Evolutionary conservation across 2,113 vertebrate species (phyloP).

Genomic region (Syngnathus scovelli): DNA sequence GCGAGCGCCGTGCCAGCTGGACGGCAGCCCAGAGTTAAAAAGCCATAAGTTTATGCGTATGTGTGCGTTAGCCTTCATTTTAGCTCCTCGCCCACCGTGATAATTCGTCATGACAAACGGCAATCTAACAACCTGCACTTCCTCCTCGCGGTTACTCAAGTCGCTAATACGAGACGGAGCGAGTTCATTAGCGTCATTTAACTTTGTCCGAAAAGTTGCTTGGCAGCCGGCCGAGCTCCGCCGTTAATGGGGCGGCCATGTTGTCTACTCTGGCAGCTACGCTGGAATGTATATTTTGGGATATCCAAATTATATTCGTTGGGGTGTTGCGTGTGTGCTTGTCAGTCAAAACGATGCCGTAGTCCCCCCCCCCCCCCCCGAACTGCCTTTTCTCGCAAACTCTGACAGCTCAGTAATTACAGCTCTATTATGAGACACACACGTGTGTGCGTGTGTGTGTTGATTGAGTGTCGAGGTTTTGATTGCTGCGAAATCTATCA

Average conservation of each 20-base stretch:
- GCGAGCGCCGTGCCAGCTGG: conserved; percentile 32
- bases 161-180: conserved; percentile 47
- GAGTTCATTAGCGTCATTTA: conserved; percentile 59
- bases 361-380: conserved; percentile 26
- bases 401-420: conserved; percentile 63
- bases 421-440: conserved; percentile 44
- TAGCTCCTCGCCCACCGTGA: not conserved
- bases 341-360: conserved; percentile 35
- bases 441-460: conserved; percentile 3
- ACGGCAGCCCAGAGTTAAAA: conserved; percentile 24
- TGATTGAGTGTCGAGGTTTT: not conserved
- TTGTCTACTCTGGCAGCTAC: conserved; percentile 61
- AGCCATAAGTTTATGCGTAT: conserved; percentile 13
- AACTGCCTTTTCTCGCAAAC: conserved; percentile 49
- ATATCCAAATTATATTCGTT: conserved; percentile 18
- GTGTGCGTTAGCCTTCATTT: not conserved
- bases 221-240: conserved; percentile 40
- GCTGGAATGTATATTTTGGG: not conserved
- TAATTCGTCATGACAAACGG: conserved; percentile 23
- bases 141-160: conserved; percentile 34
- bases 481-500: conserved; percentile 36
- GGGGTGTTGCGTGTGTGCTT: conserved; percentile 1
- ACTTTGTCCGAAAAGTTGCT: conserved; percentile 47
- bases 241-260: conserved; percentile 63
- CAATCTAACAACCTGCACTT: not conserved